These are phyloP conservation scores for Anhinga anhinga DNA, from an alignment of 2,113 vertebrate species.

Conservation along the genomic window DNA sequence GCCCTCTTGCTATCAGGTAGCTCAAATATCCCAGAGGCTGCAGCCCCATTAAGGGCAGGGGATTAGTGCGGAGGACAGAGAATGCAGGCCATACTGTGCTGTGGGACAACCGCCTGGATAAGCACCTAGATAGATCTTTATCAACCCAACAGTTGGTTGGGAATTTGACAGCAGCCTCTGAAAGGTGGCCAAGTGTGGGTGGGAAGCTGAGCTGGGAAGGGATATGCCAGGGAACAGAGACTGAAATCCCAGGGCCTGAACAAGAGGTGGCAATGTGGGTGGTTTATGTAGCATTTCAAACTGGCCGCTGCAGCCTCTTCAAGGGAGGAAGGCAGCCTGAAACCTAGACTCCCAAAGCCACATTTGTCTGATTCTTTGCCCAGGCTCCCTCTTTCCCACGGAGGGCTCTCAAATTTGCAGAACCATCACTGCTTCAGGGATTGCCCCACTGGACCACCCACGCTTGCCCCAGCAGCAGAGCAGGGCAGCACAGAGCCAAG, in stretches of 20 bases:
- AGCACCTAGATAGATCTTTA: neutral
- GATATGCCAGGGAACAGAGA: neutral
- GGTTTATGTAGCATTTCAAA: neutral
- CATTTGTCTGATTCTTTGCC: neutral
- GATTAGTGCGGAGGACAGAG: neutral
- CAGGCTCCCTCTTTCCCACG: neutral
- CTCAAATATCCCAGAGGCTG: conserved; percentile 38
- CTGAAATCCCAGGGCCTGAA: neutral
- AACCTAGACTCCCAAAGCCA: neutral
- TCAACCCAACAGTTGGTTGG: neutral
- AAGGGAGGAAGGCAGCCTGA: neutral
- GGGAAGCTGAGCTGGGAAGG: neutral
- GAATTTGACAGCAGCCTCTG: conserved; percentile 13
- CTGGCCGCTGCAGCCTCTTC: neutral
- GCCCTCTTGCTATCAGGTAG: conserved; percentile 29
- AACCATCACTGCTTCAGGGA: neutral
- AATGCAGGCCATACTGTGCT: neutral
- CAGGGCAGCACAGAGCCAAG: neutral
- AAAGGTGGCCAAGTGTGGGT: neutral
- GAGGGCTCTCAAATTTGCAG: neutral
- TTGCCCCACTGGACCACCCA: neutral
- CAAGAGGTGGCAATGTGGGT: neutral
- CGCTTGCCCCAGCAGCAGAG: fast-evolving
- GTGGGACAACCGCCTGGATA: neutral
- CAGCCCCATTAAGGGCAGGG: conserved; percentile 11